A percentile compares a stretch with the other conserved stretches of the same genome.
Conservation (phyloP, 1,140 invertebrate species). For the Musca vetustissima region DNA sequence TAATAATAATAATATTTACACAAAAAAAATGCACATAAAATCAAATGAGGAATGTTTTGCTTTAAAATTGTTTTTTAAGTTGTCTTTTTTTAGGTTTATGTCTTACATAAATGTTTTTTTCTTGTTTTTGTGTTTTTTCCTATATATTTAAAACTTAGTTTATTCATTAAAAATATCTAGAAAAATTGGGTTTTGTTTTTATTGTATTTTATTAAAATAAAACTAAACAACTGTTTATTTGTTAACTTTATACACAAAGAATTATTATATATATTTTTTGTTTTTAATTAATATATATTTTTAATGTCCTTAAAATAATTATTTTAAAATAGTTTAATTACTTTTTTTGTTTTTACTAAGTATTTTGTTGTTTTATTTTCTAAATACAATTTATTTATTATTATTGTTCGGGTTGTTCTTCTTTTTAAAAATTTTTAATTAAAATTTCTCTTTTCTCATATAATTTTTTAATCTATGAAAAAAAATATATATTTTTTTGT, state of each 20-base stretch:
- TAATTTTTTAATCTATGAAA: constrained; percentile 1
- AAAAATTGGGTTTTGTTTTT: neutral
- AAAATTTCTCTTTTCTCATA: neutral
- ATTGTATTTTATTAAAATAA: constrained; percentile 6
- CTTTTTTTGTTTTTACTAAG: constrained; percentile 9
- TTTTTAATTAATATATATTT: constrained; percentile 9
- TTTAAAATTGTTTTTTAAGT: constrained; percentile 24
- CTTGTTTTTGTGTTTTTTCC: constrained; percentile 25
- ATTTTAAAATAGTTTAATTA: no score
- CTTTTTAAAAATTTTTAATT: neutral
- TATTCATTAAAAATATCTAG: neutral
- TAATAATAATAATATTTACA: constrained; percentile 15
- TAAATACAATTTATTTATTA: constrained; percentile 1
- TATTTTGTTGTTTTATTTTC: constrained; percentile 2
- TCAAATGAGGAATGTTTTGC: constrained; percentile 48
- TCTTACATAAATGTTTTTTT: constrained; percentile 25
- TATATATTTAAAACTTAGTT: constrained; percentile 47
- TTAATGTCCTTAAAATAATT: neutral
- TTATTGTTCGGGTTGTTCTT: neutral
- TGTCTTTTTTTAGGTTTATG: constrained; percentile 21
- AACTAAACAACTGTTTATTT: constrained; percentile 5
- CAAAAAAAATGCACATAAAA: constrained; percentile 16
- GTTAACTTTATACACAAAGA: constrained; percentile 7
- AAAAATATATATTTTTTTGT: no score
- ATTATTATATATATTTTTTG: neutral